Evolutionary conservation across 2,797 vertebrate genomes (phyloP).

Genomic region (Bovichtus diacanthus): DNA sequence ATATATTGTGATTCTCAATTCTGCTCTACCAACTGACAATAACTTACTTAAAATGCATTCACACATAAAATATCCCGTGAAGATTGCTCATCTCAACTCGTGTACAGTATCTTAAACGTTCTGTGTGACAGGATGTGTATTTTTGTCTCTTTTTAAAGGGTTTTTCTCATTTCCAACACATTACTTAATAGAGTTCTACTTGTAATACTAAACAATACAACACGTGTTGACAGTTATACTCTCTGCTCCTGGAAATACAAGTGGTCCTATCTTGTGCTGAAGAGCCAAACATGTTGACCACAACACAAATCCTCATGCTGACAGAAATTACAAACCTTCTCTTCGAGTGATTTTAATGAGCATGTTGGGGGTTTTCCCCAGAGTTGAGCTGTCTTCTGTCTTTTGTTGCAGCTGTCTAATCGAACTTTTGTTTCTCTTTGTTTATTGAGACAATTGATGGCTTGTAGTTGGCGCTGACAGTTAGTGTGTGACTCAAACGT

Average conservation of each 20-base stretch:
- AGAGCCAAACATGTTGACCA: slow-evolving; percentile 1
- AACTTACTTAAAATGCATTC: background rate
- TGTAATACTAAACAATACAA: background rate
- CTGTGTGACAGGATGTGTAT: slow-evolving; percentile 5
- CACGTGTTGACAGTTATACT: background rate
- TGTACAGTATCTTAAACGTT: no score
- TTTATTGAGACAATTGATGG: slow-evolving; percentile 30
- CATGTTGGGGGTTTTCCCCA: slow-evolving; percentile 2
- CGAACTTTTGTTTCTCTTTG: slow-evolving; percentile 36
- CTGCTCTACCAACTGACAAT: background rate
- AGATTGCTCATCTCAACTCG: slow-evolving; percentile 21
- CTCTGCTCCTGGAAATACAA: background rate
- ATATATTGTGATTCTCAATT: background rate
- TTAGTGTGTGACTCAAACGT: slow-evolving; percentile 40
- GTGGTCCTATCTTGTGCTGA: background rate
- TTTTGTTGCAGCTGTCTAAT: slow-evolving; percentile 22
- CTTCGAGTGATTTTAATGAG: background rate
- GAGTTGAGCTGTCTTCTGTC: background rate
- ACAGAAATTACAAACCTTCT: slow-evolving; percentile 12
- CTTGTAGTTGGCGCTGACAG: slow-evolving; percentile 25
- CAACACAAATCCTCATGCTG: background rate
- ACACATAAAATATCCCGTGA: background rate
- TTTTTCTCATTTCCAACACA: slow-evolving; percentile 13
- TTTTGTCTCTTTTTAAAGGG: background rate
- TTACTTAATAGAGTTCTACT: background rate